Evolutionary conservation across 2,888 invertebrate genomes (phyloP), one percentile per base, ranked within the genome.

Genomic region (Microctonus hyperodae): DNA sequence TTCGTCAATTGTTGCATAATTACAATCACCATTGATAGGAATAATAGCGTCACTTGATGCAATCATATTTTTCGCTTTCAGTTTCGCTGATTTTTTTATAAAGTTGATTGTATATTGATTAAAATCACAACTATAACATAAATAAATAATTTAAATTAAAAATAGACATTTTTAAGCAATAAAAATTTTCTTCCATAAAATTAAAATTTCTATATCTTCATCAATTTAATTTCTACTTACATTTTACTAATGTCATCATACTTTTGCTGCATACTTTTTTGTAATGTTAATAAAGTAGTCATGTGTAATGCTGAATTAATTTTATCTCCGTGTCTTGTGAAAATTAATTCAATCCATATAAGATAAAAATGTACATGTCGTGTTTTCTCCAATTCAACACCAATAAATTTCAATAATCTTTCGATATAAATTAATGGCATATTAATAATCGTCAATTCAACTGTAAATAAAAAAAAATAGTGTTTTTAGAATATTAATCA

Each of bases 351-450:
- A 44, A 90, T 86, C 97, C 97, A 97, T 53, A 88, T 84, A 40
- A 97, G 85, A 80, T 98, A 94, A 80, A 95, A 97, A 78, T 98
- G 95, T 50, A 98, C 80, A 79, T 98, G 97, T 0, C 89, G 87
- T 1, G 95, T 92, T 35, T 87, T 87, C 74, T 94, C 95, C 23
- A 98, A 81, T 58, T 91, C 88, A 1, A 88, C 87, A 0, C 93
- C 90, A 44, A 96, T 78, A 74, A 91, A 91, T 68, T 87, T 85
- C 13, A 97, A 85, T 25, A 95, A 84, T 35, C 92, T 89, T 78
- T 93, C 92, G 0, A 92, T 86, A 82, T 94, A 97, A 68, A 90
- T 87, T 11, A 90, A 88, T 0, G 94, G 90, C 56, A 98, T 84
- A 67, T 87, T 87, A 0, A 87, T 82, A 22, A 91, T 88, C 50